Evolutionary conservation across 2,888 invertebrate species (phyloP).

Genomic region (Rhagium mordax): DNA sequence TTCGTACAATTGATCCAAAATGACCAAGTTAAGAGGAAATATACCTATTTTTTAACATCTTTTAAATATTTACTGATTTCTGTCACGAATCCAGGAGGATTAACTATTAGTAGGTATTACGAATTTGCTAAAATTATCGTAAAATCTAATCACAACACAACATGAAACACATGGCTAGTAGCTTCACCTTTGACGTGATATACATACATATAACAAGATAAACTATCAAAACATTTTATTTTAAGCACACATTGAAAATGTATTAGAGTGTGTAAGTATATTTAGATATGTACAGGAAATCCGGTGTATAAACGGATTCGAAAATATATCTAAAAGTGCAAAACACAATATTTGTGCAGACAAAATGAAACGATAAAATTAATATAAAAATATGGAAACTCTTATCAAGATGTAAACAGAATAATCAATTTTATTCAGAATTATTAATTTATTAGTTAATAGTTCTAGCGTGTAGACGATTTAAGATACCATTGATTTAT

Average conservation of each 20-base stretch:
- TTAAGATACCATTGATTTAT: too few species aligned
- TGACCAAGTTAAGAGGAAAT: background rate
- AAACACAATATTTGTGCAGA: slow-evolving; percentile 15
- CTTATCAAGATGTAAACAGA: background rate
- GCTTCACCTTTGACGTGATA: slow-evolving; percentile 10
- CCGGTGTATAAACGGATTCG: slow-evolving; percentile 27
- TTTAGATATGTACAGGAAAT: slow-evolving; percentile 37
- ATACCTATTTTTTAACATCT: background rate
- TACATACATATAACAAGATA: background rate
- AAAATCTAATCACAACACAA: slow-evolving; percentile 4
- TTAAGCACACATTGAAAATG: slow-evolving; percentile 27
- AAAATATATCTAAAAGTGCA: slow-evolving; percentile 4
- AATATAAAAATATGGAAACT: background rate
- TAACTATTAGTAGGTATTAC: background rate
- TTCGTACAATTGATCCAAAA: too few species aligned
- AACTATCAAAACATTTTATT: slow-evolving; percentile 28
- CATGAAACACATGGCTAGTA: background rate
- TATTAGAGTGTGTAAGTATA: slow-evolving; percentile 30
- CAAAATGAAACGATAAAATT: slow-evolving; percentile 5
- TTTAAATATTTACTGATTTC: background rate
- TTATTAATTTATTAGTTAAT: background rate
- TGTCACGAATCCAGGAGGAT: background rate
- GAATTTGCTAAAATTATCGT: slow-evolving; percentile 9
- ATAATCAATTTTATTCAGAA: background rate
- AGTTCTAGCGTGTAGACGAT: background rate